phyloP scores from a whole-genome alignment of 92 coral and sea anemone species.

The Porites lobata region DNA sequence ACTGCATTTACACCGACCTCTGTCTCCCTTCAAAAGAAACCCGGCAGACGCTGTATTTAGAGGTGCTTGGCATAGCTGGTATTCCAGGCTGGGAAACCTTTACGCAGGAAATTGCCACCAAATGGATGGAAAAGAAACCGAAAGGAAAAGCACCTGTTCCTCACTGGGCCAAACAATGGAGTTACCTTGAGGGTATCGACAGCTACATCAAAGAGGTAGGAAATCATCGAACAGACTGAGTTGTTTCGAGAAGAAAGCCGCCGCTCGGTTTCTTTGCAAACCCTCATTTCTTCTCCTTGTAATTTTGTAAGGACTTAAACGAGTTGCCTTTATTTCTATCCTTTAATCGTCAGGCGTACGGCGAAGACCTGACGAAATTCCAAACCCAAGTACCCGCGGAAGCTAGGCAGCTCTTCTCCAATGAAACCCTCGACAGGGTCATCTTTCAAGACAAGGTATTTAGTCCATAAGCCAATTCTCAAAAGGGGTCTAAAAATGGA shows the following conservation, averaged over 20 bases:
- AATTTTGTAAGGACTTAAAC: too few species aligned
- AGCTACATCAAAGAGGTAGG: constrained; percentile 37
- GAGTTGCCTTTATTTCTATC: background rate
- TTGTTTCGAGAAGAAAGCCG: too few species aligned
- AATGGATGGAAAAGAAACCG: constrained; percentile 43
- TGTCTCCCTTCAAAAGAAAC: too few species aligned
- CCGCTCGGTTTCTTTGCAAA: too few species aligned
- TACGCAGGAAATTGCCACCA: constrained; percentile 32
- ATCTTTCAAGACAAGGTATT: constrained; percentile 17
- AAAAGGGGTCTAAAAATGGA: background rate
- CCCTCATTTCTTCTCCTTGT: too few species aligned
- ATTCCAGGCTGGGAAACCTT: constrained; percentile 41
- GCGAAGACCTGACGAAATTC: background rate
- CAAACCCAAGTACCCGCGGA: background rate
- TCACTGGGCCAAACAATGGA: constrained; percentile 75
- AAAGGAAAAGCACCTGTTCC: constrained; percentile 54
- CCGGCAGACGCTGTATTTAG: constrained; percentile 32
- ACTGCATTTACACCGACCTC: too few species aligned
- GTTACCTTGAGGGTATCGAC: constrained; percentile 45
- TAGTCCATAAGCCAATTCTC: background rate
- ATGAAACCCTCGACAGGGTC: constrained; percentile 40
- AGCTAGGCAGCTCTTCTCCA: constrained; percentile 11
- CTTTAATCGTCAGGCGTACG: background rate
- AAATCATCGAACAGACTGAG: background rate
- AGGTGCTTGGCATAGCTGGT: constrained; percentile 66